Percentiles rank a stretch among this genome's conserved stretches.
phyloP scores from a whole-genome alignment of 2,113 vertebrate genomes.

The Sander lucioperca region DNA sequence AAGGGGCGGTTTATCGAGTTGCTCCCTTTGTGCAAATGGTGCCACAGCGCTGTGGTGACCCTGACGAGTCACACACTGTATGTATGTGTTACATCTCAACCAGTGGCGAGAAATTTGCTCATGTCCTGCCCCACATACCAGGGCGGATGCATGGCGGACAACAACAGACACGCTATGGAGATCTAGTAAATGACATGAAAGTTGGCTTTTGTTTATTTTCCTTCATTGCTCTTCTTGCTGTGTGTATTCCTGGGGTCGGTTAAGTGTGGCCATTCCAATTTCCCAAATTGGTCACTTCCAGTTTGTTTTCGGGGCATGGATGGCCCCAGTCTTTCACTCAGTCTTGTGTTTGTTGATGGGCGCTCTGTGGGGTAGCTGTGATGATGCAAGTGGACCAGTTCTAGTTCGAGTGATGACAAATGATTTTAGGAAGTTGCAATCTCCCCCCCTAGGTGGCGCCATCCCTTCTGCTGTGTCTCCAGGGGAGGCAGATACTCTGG shows the following conservation, averaged over 20 bases:
- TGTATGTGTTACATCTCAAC: constrained; percentile 28
- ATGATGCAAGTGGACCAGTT: constrained; percentile 76
- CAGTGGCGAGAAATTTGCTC: constrained; percentile 39
- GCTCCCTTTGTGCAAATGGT: constrained; percentile 27
- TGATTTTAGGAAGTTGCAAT: constrained; percentile 83
- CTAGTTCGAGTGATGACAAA: constrained; percentile 54
- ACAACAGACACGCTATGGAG: constrained; percentile 63
- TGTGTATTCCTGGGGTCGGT: constrained; percentile 68
- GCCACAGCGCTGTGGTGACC: constrained; percentile 17
- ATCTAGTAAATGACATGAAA: constrained; percentile 70
- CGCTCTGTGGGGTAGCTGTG: constrained; percentile 73
- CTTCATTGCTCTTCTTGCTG: constrained; percentile 68
- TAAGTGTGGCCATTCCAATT: constrained; percentile 45
- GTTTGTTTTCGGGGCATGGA: constrained; percentile 49
- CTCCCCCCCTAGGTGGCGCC: constrained; percentile 90
- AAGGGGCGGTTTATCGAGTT: constrained; percentile 8
- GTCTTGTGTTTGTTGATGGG: constrained; percentile 64
- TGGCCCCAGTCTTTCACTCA: constrained; percentile 54
- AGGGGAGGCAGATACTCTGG: constrained; percentile 92
- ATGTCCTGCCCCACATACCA: constrained; percentile 45
- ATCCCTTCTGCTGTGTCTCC: constrained; percentile 89
- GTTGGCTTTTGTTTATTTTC: constrained; percentile 62
- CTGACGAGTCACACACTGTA: constrained; percentile 6
- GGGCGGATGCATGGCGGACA: constrained; percentile 48
- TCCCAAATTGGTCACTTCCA: constrained; percentile 49